These are phyloP conservation scores for Anoncus sp. DNA, from an alignment of 2,888 invertebrate genomes.

Conservation along the genomic window DNA sequence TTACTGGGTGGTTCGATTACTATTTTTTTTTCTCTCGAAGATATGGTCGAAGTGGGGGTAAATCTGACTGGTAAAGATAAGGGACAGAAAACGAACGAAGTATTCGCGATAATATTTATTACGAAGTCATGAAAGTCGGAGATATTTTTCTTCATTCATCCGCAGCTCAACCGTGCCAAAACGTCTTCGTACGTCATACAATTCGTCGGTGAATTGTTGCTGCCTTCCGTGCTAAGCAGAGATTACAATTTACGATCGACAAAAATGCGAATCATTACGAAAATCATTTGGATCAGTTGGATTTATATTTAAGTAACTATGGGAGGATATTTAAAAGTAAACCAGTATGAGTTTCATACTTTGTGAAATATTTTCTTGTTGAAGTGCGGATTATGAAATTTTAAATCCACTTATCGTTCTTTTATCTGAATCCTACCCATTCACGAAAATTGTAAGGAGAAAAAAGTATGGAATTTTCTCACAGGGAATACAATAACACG, in stretches of 20 bases:
- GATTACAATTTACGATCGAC: background rate
- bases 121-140: conserved; percentile 32
- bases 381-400: too few species aligned
- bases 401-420: too few species aligned
- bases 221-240: background rate
- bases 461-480: too few species aligned
- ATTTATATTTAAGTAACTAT: too few species aligned
- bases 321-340: too few species aligned
- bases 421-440: too few species aligned
- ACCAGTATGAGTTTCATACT: too few species aligned
- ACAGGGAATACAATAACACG: too few species aligned
- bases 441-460: too few species aligned
- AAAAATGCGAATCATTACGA: background rate
- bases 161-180: background rate
- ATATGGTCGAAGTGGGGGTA: conserved; percentile 34
- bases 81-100: conserved; percentile 12
- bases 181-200: background rate
- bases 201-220: conserved; percentile 1
- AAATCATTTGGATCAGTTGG: too few species aligned
- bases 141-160: background rate
- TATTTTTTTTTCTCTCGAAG: conserved; percentile 5
- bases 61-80: conserved; percentile 35
- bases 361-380: too few species aligned
- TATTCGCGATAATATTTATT: conserved; percentile 30
- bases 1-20: background rate